These are phyloP conservation scores for Astropecten irregularis DNA, from an alignment of 53 echinoderm and acorn worm species.

Conservation along the genomic window DNA sequence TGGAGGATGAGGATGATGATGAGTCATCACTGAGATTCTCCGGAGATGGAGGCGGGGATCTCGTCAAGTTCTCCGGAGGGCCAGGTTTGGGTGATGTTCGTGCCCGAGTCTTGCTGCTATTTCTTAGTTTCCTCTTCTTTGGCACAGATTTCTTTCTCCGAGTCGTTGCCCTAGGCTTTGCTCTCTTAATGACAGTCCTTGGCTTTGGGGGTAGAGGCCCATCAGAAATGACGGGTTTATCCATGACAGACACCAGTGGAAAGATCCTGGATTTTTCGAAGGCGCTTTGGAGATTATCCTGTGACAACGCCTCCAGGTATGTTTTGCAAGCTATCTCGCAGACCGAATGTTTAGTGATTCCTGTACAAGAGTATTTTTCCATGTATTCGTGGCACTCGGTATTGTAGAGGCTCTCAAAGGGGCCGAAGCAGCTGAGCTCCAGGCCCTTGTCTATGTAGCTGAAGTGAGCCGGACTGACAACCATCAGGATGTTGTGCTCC, in stretches of 20 bases:
- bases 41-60: no score
- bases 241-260: neutral
- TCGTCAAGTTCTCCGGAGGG: no score
- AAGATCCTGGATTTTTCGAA: slow-evolving; percentile 25
- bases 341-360: neutral
- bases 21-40: no score
- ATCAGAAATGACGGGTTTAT: neutral
- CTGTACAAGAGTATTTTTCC: neutral
- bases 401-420: slow-evolving; percentile 34
- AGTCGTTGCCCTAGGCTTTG: neutral
- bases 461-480: slow-evolving; percentile 7
- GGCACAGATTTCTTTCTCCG: neutral
- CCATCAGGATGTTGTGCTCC: neutral
- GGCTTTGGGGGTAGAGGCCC: neutral
- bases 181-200: neutral
- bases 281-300: neutral
- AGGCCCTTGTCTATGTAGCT: slow-evolving; percentile 21
- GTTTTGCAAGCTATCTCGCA: slow-evolving; percentile 25
- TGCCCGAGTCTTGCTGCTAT: no score
- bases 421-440: slow-evolving; percentile 31
- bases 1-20: no score
- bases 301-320: neutral
- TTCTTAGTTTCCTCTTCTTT: neutral
- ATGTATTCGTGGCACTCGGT: slow-evolving; percentile 13
- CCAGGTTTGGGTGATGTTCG: no score